Percentiles rank a stretch among this genome's conserved stretches.
Evolutionary conservation across 2,113 vertebrate species (phyloP).

Genomic region (Pomatostomus ruficeps): DNA sequence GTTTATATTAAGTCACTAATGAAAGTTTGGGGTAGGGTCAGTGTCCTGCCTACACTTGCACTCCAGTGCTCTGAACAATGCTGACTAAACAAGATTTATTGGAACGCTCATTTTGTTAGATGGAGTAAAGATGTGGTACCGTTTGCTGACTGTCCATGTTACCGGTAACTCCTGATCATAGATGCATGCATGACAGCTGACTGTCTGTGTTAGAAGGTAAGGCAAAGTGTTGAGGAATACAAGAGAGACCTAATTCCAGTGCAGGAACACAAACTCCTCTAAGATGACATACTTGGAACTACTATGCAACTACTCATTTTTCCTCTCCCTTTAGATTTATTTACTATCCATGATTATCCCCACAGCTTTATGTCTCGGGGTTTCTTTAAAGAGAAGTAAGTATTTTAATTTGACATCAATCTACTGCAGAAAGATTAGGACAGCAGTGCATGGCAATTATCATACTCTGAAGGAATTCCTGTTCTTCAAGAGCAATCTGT

Average conservation of each 20-base stretch:
- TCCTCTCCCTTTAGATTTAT: neutral
- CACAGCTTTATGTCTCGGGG: rapidly evolving
- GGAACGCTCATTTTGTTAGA: neutral
- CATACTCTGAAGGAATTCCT: neutral
- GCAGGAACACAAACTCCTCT: neutral
- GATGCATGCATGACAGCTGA: neutral
- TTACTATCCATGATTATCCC: neutral
- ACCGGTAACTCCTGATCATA: neutral
- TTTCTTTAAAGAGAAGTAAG: neutral
- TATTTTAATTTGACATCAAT: neutral
- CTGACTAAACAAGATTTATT: neutral
- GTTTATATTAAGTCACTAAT: neutral
- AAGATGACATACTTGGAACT: neutral
- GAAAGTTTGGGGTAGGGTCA: neutral
- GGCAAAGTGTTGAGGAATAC: neutral
- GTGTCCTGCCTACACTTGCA: neutral
- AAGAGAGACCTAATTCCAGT: neutral
- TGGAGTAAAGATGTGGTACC: neutral
- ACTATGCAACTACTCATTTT: rapidly evolving
- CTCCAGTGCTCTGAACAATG: neutral
- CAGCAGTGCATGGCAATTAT: neutral
- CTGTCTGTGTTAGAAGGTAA: neutral
- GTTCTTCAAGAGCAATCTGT: neutral
- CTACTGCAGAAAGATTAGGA: neutral
- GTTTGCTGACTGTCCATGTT: neutral